Evolutionary conservation across 2,797 vertebrate genomes (phyloP).

Genomic region (Acanthiza pusilla): DNA sequence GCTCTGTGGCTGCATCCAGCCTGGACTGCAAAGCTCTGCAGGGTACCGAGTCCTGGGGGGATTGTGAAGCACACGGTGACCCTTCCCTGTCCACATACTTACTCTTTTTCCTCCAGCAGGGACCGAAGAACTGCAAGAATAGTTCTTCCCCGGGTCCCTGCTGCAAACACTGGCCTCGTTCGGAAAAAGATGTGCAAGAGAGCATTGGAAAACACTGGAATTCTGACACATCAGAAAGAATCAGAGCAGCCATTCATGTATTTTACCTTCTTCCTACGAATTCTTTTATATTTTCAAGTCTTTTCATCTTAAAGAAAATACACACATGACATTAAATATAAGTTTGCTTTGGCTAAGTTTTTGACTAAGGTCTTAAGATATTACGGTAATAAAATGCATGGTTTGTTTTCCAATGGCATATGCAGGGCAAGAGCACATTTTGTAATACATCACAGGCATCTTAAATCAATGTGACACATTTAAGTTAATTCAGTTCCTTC

Average conservation of each 20-base stretch:
- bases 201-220: not conserved
- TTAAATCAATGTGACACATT: constrained; percentile 37
- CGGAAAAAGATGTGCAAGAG: not conserved
- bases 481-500: constrained; percentile 36
- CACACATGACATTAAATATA: not conserved
- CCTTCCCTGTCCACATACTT: not conserved
- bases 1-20: not conserved
- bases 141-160: not conserved
- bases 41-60: not conserved
- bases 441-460: constrained; percentile 6
- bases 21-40: not conserved
- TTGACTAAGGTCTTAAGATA: not conserved
- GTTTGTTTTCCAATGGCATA: not conserved
- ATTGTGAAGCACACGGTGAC: not conserved
- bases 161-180: not conserved
- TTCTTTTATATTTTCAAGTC: not conserved
- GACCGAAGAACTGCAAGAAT: not conserved
- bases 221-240: not conserved
- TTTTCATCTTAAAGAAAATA: not conserved
- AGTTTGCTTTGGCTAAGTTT: not conserved
- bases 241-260: not conserved
- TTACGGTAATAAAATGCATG: not conserved
- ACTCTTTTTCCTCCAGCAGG: not conserved
- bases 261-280: not conserved
- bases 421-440: not conserved